Evolutionary conservation across 2,113 vertebrate species (phyloP), one percentile per base, ranked within the genome.

Genomic region (Zosterops hypoxanthus): DNA sequence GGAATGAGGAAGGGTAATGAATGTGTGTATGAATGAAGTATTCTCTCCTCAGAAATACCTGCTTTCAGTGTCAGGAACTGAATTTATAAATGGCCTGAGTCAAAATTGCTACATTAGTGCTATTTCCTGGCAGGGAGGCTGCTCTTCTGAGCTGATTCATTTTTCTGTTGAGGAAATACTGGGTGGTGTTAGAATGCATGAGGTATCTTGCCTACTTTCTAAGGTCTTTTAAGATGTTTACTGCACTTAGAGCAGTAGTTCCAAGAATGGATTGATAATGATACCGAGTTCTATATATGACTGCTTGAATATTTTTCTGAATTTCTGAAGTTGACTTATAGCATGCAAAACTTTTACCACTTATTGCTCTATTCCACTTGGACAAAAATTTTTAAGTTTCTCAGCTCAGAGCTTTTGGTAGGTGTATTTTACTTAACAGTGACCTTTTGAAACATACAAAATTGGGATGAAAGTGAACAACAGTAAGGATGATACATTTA

Each of bases 91-190:
- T 73, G 65, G 39, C 56, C 55, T 53, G n/a, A 71, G 57, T 81
- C 34, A 89, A 60, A 84, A 92, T 76, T 82, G 70, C 69, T 71
- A 4, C 21, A 1, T 64, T 88, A 88, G 73, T 85, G 50, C 44
- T 85, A 1, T 86, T 95, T 91, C 63, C 47, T 95, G 88, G 73
- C 70, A 60, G 73, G 36, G 60, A 76, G 24, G 31, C 52, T 89
- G 41, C 63, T 86, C 36, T 91, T 57, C 80, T 91, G 41, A 56
- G 46, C 33, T 11, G 66, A 85, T 73, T 92, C 9, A 39, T 91
- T 76, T 87, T 89, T 91, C 61, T 91, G 21, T 89, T 86, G 77
- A 84, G 53, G 80, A 94, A 94, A 81, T 79, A n/a, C 34, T 69
- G 68, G 36, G 6, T 66, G 34, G 15, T 46, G 86, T 82, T 85